phyloP scores from a whole-genome alignment of 2,113 vertebrate genomes.

The Cheirogaleus medius region DNA sequence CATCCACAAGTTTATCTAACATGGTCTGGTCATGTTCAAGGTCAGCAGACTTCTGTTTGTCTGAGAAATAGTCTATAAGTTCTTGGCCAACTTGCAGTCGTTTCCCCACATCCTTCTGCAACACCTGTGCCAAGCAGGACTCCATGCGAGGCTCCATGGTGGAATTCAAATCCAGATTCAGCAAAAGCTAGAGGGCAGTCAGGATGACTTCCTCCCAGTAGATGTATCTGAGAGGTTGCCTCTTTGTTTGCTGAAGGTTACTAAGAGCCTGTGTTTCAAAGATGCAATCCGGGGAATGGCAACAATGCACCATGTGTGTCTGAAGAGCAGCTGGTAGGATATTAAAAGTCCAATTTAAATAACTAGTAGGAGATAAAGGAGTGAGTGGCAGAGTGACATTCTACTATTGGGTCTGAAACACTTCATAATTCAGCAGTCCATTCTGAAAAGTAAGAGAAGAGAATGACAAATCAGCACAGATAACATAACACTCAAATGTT shows the following conservation, averaged over 20 bases:
- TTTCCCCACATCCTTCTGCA: conserved; percentile 97
- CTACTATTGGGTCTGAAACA: conserved; percentile 83
- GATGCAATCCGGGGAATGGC: conserved; percentile 94
- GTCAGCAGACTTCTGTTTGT: conserved; percentile 95
- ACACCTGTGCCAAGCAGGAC: conserved; percentile 93
- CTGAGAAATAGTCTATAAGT: conserved; percentile 94
- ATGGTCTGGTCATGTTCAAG: conserved; percentile 97
- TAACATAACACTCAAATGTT: conserved; percentile 8
- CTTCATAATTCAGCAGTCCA: conserved; percentile 91
- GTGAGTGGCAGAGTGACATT: conserved; percentile 75
- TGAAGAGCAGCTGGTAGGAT: conserved; percentile 94
- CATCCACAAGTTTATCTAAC: conserved; percentile 98
- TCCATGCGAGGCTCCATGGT: conserved; percentile 96
- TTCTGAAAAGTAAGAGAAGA: conserved; percentile 81
- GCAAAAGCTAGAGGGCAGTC: conserved; percentile 83
- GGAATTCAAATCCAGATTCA: conserved; percentile 80
- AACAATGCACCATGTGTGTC: conserved; percentile 99
- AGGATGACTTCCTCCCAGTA: conserved; percentile 78
- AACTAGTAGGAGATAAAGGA: conserved; percentile 87
- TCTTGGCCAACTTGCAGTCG: conserved; percentile 97
- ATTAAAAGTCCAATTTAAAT: conserved; percentile 92
- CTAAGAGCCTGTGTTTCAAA: conserved; percentile 88
- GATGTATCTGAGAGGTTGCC: conserved; percentile 80
- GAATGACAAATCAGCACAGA: conserved; percentile 52
- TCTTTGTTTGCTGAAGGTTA: conserved; percentile 87